Conservation (phyloP, 2,797 vertebrate genomes). For the Silurus aristotelis region DNA sequence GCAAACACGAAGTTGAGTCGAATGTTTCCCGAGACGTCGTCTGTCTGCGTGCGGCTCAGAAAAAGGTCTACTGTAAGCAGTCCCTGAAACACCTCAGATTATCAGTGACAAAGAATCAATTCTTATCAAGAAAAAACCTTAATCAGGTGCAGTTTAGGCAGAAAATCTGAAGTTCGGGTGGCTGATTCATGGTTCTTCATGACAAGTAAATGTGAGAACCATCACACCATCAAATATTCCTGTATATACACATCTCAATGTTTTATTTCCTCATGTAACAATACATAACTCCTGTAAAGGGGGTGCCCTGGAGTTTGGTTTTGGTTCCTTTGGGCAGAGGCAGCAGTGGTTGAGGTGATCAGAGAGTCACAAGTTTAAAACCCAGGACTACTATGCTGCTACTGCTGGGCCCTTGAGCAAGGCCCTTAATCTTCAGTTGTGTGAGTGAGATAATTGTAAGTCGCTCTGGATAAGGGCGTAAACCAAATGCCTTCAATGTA, state of each 20-base stretch:
- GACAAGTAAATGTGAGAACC: neutral
- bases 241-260: too few relatives aligned
- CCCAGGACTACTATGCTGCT: too few relatives aligned
- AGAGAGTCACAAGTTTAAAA: too few relatives aligned
- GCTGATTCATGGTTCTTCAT: neutral
- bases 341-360: too few relatives aligned
- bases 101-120: slow-evolving; percentile 18
- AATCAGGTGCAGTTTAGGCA: neutral
- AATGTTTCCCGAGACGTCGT: neutral
- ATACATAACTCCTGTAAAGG: too few relatives aligned
- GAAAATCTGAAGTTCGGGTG: neutral
- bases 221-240: neutral
- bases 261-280: too few relatives aligned
- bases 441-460: too few relatives aligned
- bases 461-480: too few relatives aligned
- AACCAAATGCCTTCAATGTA: too few relatives aligned
- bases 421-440: neutral
- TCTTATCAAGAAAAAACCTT: neutral
- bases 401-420: neutral
- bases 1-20: neutral
- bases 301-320: too few relatives aligned
- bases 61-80: neutral
- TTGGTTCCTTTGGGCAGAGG: too few relatives aligned
- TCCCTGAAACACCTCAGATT: neutral
- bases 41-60: neutral